Evolutionary conservation across 2,888 invertebrate genomes (phyloP), one percentile per base, ranked within the genome.

Genomic region (Phlogophora meticulosa): DNA sequence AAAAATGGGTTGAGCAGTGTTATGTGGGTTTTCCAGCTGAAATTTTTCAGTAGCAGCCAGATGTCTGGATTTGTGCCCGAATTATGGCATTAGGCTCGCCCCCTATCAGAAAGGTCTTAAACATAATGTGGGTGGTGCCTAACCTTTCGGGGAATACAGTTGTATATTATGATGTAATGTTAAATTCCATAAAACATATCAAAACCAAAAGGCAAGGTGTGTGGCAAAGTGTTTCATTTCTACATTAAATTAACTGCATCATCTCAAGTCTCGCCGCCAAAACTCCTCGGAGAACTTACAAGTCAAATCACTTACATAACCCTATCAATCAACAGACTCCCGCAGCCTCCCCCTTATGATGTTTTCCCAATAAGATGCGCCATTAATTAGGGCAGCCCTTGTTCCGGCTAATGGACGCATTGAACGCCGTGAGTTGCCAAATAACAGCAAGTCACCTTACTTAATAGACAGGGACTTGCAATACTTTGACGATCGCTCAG

Each of bases 331-430:
- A 78, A 22, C 15, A 4, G 17, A 5, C 7, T 1, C n/a, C 9
- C 10, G 22, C 34, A 11, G 60, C 65, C 61, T 17, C 5, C n/a
- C 15, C 46, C 17, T 46, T 42, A 66, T 74, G 58, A 63, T 55
- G 60, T 64, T 71, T 66, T 53, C 24, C 46, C 75, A 78, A 72
- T 80, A 76, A 64, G 62, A 52, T 62, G 61, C 59, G 68, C 76
- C 80, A 85, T 86, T 88, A 88, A 89, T 89, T 85, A 86, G 78
- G 55, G 70, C 80, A 61, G 64, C 81, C 69, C 78, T 89, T 88
- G 88, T 90, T 85, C 85, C 64, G 64, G 62, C 78, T 90, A 90
- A 90, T 90, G 90, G 90, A 88, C 68, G 82, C 78, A 85, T 86
- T 83, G 81, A 80, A 74, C 52, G 40, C 57, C 46, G 57, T 81